Evolutionary conservation across 2,888 invertebrate species (phyloP), one percentile per base, ranked within the genome.

Genomic region (Marronus borbonicus): DNA sequence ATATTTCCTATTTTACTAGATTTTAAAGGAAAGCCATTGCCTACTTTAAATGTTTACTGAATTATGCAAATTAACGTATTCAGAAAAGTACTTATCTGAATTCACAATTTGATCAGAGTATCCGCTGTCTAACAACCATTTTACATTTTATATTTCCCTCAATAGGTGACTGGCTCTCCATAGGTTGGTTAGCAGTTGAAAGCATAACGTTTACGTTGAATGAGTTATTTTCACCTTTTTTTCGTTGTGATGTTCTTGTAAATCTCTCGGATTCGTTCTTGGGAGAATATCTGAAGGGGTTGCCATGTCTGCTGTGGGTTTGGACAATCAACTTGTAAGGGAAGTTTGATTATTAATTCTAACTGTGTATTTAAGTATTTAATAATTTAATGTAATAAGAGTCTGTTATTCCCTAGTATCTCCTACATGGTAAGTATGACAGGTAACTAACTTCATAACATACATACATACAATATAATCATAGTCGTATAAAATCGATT

Each of bases 101-200:
- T 82, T 81, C 39, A 81, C 76, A 24, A 81, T 79, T 55, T 81
- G 81, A 55, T 82, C 81, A 7, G 80, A 55, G 20, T 4, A 55
- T 2, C 55, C 55, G 8, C n/a, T 55, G 17, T 60, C 58, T 80
- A 80, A 14, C 80, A 80, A 60, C 80, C 80, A 77, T 65, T 65
- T 65, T 0, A 39, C 20, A 36, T 65, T 5, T 39, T 39, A 39
- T 8, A 36, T 65, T 5, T 39, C 17, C 65, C 14, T 65, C 10
- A 3, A 12, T 28, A 12, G 60, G 28, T 28, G 60, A 12, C 12
- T 60, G 24, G 12, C 7, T 4, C 10, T 24, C 60, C 60, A 60
- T 60, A 2, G 20, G 58, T 58, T 17, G 58, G 20, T 58, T 58
- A 5, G 20, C 17, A 17, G 58, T 20, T 20, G 58, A 58, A 3